A percentile compares a stretch with the other conserved stretches of the same genome.
Conservation (phyloP, 2,888 invertebrate species). For the Pimpla rufipes region DNA sequence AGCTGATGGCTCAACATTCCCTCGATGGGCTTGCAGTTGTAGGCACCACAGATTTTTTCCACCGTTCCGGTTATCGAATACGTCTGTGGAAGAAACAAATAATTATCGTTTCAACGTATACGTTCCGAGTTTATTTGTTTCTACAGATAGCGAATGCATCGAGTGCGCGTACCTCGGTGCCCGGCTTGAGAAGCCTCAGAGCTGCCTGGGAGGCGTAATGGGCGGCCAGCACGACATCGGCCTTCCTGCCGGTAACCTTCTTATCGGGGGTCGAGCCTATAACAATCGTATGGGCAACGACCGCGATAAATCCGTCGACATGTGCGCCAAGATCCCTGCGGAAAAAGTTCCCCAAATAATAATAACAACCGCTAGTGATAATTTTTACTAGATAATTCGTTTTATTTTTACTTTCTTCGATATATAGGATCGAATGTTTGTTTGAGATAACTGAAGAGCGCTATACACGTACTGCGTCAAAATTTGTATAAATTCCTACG, state of each 20-base stretch:
- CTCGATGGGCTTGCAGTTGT: constrained; percentile 98
- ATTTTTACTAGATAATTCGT: neutral
- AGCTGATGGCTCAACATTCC: constrained; percentile 98
- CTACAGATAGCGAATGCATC: constrained; percentile 23
- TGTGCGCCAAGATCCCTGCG: constrained; percentile 98
- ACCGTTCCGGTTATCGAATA: constrained; percentile 96
- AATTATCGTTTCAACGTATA: constrained; percentile 27
- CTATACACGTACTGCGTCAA: no score
- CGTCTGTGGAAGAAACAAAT: constrained; percentile 87
- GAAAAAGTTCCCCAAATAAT: constrained; percentile 66
- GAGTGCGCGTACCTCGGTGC: constrained; percentile 90
- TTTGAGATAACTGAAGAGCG: no score
- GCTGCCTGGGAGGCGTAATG: constrained; percentile 98
- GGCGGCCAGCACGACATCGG: constrained; percentile 98
- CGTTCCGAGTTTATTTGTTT: constrained; percentile 40
- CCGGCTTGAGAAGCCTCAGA: constrained; percentile 95
- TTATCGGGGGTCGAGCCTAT: constrained; percentile 92
- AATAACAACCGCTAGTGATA: neutral
- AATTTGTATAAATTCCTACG: no score
- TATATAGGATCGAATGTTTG: neutral
- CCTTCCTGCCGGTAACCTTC: constrained; percentile 94
- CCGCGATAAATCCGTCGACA: constrained; percentile 99
- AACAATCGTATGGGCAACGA: constrained; percentile 97
- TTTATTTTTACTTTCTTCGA: neutral
- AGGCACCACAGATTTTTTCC: constrained; percentile 96